phyloP scores from a whole-genome alignment of 2,113 vertebrate species.

The Hippocampus abdominalis region DNA sequence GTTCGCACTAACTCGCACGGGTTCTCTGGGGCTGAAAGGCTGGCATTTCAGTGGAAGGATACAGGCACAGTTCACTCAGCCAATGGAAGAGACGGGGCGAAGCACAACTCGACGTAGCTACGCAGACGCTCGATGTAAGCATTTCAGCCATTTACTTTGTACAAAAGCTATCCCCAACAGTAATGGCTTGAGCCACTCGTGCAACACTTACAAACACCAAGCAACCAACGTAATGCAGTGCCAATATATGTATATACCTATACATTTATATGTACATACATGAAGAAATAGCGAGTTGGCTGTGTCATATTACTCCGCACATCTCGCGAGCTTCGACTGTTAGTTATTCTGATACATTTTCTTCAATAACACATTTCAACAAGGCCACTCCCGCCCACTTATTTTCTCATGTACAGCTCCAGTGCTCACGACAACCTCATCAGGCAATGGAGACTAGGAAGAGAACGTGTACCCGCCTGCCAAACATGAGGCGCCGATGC shows the following conservation, averaged over 20 bases:
- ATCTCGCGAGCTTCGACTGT: constrained; percentile 12
- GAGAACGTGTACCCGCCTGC: constrained; percentile 22
- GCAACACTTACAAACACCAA: background rate
- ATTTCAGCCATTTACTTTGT: background rate
- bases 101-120: constrained; percentile 10
- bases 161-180: background rate
- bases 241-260: too few relatives aligned
- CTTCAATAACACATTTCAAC: constrained; percentile 19
- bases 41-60: background rate
- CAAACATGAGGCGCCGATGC: constrained; percentile 32
- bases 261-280: too few relatives aligned
- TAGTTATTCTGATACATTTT: constrained; percentile 11
- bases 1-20: background rate
- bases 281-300: background rate
- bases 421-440: constrained; percentile 10
- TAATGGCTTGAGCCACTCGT: background rate
- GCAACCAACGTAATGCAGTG: background rate
- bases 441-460: constrained; percentile 35
- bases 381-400: constrained; percentile 41
- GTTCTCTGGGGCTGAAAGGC: background rate
- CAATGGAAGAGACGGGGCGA: background rate
- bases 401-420: background rate
- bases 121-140: constrained; percentile 7
- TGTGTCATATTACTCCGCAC: constrained; percentile 4
- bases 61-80: background rate